Evolutionary conservation across 2,113 vertebrate species (phyloP).

Genomic region (Ciconia boyciana): DNA sequence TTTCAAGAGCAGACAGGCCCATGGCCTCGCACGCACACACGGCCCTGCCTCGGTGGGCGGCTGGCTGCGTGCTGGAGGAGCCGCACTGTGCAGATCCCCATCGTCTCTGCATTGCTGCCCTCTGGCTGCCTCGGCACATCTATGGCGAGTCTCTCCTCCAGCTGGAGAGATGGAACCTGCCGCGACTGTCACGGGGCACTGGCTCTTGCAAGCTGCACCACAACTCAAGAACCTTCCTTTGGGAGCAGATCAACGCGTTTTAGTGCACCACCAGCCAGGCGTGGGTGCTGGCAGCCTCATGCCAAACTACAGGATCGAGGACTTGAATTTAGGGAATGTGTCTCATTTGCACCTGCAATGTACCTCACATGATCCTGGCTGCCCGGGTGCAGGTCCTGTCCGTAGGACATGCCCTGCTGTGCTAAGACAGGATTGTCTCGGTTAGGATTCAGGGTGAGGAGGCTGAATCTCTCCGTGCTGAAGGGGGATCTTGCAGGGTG

Average conservation of each 20-base stretch:
- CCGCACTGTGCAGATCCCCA: rapidly evolving
- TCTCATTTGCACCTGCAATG: not conserved
- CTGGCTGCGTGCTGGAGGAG: not conserved
- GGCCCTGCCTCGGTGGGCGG: not conserved
- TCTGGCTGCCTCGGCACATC: slow-evolving; percentile 22
- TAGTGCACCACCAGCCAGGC: no score
- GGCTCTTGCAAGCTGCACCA: not conserved
- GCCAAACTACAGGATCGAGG: not conserved
- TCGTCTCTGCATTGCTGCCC: slow-evolving; percentile 24
- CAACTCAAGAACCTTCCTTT: not conserved
- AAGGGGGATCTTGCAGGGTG: not conserved
- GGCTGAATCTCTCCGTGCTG: not conserved
- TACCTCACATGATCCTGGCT: rapidly evolving
- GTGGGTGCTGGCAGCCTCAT: not conserved
- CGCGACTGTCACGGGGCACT: rapidly evolving
- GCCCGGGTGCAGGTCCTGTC: not conserved
- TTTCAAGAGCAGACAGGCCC: not conserved
- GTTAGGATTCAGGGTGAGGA: not conserved
- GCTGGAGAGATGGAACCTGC: not conserved
- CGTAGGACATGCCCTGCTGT: no score
- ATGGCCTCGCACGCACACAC: rapidly evolving
- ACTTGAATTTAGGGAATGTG: not conserved
- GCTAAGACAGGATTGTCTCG: not conserved
- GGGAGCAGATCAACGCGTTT: rapidly evolving
- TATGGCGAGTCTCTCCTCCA: rapidly evolving